These are phyloP conservation scores for Oncorhynchus clarkii DNA, from an alignment of 2,113 vertebrate genomes.

Conservation along the genomic window DNA sequence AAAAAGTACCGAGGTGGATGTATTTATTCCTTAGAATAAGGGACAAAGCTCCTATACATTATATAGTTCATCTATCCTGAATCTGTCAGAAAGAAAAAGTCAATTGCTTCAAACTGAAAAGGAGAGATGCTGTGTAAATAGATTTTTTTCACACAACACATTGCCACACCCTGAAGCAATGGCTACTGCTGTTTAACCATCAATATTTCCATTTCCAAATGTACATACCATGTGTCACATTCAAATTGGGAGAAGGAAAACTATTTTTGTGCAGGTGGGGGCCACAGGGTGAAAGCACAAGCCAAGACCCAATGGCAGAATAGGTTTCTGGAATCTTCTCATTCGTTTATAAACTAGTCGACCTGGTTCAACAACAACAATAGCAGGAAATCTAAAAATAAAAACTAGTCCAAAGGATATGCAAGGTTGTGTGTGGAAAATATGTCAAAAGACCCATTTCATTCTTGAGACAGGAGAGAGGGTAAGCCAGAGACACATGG, in stretches of 20 bases:
- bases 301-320: background rate
- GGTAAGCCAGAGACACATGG: conserved; percentile 22
- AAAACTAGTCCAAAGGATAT: conserved; percentile 35
- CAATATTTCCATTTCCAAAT: conserved; percentile 39
- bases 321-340: background rate
- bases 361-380: conserved; percentile 38
- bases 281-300: too few species aligned
- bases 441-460: conserved; percentile 23
- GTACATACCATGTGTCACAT: conserved; percentile 13
- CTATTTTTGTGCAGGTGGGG: too few species aligned
- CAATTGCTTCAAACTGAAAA: background rate
- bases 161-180: conserved; percentile 33
- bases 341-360: background rate
- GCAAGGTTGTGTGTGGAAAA: conserved; percentile 37
- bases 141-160: conserved; percentile 12
- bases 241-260: background rate
- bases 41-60: background rate
- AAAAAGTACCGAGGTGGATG: background rate
- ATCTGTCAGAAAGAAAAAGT: too few species aligned
- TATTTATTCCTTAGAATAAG: background rate
- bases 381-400: conserved; percentile 50
- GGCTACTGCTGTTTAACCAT: conserved; percentile 9
- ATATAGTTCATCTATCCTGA: background rate
- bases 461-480: conserved; percentile 17
- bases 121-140: conserved; percentile 18